Evolutionary conservation across 2,113 vertebrate genomes (phyloP), one percentile per base, ranked within the genome.

Genomic region (Leucopsar rothschildi): DNA sequence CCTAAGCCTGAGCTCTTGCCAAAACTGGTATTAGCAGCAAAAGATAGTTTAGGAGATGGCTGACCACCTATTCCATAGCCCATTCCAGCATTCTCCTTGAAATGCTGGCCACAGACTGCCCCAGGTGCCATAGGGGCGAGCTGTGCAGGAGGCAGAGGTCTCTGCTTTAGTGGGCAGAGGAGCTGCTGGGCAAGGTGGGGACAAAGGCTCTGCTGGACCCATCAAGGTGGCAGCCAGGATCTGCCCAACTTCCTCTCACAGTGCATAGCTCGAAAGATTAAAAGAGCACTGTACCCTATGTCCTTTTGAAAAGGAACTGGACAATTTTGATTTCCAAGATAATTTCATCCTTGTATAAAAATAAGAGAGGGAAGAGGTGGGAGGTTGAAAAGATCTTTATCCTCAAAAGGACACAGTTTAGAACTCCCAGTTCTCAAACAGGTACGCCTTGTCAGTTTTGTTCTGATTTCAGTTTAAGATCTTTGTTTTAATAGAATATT

Each of bases 101-200:
- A 80, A 60, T 3, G 4, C 39, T 77, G 68, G 11, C 57, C 35
- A 15, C 9, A 37, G n/a, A 1, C 0, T 17, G 24, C 4, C 6
- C 50, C 1, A 3, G 20, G 64, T 42, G 35, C 33, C 1, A 1
- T 21, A 17, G 45, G 28, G 12, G 2, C 69, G 49, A 71, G 35
- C 24, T 28, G 29, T 56, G 44, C 31, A 2, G 3, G 21, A 63
- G 49, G 31, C 20, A 71, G 16, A 65, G 13, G 25, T 52, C n/a
- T 90, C 60, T 77, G 17, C 47, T 70, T 23, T 59, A 3, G 0
- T 18, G 61, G 50, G 21, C 7, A 72, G 47, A 39, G 31, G 33
- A 19, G 13, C 10, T n/a, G 47, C 59, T 70, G 59, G n/a, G 31
- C 22, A 29, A 29, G 15, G 7, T 40, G 56, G 47, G 28, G 47